These are phyloP conservation scores for Lytechinus pictus DNA, from an alignment of 35 echinoderm and acorn worm genomes.

Conservation along the genomic window DNA sequence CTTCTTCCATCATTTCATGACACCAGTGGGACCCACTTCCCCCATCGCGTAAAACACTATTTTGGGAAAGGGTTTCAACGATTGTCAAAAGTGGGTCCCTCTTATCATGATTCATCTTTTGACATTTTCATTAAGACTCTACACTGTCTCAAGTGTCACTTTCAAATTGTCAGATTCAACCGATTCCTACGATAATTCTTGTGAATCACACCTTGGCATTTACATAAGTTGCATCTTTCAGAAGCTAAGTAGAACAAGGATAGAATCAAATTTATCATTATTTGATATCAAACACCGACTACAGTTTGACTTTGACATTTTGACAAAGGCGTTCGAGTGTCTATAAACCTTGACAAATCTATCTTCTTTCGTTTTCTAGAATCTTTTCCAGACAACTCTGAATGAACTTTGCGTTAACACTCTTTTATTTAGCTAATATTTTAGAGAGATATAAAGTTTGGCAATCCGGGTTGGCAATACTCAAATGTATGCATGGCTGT, in stretches of 20 bases:
- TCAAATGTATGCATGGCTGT: neutral
- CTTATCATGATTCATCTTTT: neutral
- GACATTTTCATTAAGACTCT: neutral
- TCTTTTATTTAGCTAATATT: neutral
- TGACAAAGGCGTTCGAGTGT: constrained; percentile 1
- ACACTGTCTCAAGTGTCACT: neutral
- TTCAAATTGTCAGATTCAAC: neutral
- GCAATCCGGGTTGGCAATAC: neutral
- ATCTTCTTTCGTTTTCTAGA: neutral
- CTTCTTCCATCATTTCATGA: neutral
- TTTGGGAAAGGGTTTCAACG: constrained; percentile 1
- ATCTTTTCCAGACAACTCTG: neutral
- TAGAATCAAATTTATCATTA: constrained; percentile 14
- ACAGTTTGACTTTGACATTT: neutral
- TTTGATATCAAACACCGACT: constrained; percentile 2
- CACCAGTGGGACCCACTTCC: neutral
- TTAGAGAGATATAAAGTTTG: neutral
- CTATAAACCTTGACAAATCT: neutral
- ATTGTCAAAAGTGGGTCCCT: neutral
- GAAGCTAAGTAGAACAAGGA: neutral
- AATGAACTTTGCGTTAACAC: neutral
- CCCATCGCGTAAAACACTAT: constrained; percentile 13
- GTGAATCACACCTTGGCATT: neutral
- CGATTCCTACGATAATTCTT: neutral
- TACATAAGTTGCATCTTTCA: neutral